phyloP scores from a whole-genome alignment of 2,888 invertebrate species.

The Stenoptilia bipunctidactyla region DNA sequence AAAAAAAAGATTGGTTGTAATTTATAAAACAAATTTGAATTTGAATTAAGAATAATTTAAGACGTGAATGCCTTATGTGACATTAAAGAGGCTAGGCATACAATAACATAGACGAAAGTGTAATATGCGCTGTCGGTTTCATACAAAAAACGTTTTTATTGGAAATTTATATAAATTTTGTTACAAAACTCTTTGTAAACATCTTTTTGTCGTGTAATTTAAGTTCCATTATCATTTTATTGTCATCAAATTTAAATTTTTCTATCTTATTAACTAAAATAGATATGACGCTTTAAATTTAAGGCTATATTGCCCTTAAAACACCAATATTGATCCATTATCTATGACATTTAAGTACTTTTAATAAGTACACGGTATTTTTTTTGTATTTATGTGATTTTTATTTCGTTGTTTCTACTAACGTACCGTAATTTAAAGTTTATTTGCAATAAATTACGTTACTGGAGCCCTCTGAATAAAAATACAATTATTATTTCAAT shows the following conservation, averaged over 20 bases:
- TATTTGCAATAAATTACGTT: background rate
- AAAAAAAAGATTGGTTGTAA: no score
- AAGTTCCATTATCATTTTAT: slow-evolving; percentile 10
- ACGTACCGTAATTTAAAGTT: slow-evolving; percentile 34
- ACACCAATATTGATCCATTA: slow-evolving; percentile 51
- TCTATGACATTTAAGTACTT: slow-evolving; percentile 55
- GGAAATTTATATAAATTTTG: no score
- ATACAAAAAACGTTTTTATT: no score
- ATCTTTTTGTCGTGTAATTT: slow-evolving; percentile 3
- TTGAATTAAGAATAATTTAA: background rate
- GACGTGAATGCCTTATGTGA: slow-evolving; percentile 58
- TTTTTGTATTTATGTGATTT: slow-evolving; percentile 55
- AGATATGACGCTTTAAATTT: slow-evolving; percentile 39
- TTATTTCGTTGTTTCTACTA: slow-evolving; percentile 59
- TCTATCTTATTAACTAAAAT: slow-evolving; percentile 26
- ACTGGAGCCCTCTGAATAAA: background rate
- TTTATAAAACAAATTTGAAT: background rate
- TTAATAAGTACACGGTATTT: slow-evolving; percentile 48
- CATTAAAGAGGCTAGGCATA: slow-evolving; percentile 50
- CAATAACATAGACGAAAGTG: slow-evolving; percentile 37
- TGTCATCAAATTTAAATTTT: slow-evolving; percentile 7
- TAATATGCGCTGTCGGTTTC: slow-evolving; percentile 46
- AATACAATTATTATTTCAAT: slow-evolving; percentile 5
- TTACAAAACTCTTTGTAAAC: slow-evolving; percentile 5
- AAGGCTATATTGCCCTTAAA: slow-evolving; percentile 31